A percentile compares a stretch with the other conserved stretches of the same genome.
phyloP scores from a whole-genome alignment of 2,113 vertebrate genomes.

The Pelusios castaneus region DNA sequence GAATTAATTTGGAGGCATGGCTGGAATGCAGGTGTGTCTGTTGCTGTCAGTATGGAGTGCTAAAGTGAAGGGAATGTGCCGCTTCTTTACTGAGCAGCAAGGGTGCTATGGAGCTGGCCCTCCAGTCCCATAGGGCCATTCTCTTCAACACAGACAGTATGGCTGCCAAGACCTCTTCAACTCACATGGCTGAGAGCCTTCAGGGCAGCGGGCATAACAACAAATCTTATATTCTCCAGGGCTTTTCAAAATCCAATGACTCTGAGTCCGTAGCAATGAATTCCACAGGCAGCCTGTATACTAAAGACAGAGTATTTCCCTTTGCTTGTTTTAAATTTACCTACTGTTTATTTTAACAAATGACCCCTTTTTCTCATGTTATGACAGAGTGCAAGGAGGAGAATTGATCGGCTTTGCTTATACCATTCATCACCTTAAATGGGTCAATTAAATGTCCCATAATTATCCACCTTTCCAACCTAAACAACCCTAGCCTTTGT shows the following conservation, averaged over 20 bases:
- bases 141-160: background rate
- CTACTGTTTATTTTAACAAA: constrained; percentile 65
- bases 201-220: background rate
- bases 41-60: background rate
- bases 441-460: constrained; percentile 55
- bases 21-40: background rate
- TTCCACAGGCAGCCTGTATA: constrained; percentile 16
- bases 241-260: background rate
- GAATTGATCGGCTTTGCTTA: constrained; percentile 63
- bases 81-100: background rate
- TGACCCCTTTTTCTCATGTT: constrained; percentile 47
- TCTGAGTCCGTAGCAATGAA: background rate
- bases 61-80: no score
- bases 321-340: constrained; percentile 69
- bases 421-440: constrained; percentile 68
- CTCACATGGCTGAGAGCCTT: background rate
- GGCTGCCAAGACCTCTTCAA: background rate
- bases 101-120: background rate
- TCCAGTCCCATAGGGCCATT: background rate
- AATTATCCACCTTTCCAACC: constrained; percentile 70
- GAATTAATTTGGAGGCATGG: background rate
- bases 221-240: background rate
- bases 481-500: constrained; percentile 70
- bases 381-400: constrained; percentile 40
- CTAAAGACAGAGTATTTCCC: constrained; percentile 16